These are phyloP conservation scores for Amiota mariae DNA, from an alignment of 2,888 invertebrate species.

Conservation along the genomic window DNA sequence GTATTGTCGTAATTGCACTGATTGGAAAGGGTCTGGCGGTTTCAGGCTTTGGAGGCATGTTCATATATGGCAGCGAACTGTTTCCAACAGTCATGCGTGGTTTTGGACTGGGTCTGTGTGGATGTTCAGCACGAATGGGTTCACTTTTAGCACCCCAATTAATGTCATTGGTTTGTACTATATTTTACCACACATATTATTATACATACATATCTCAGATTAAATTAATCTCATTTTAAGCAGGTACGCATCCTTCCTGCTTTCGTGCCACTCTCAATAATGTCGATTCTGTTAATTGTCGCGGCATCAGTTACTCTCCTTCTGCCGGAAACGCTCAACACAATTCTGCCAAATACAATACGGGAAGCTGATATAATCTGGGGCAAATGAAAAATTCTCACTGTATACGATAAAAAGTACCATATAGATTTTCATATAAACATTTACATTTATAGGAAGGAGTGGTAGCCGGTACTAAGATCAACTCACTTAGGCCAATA, in stretches of 20 bases:
- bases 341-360: constrained; percentile 49
- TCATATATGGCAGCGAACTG: constrained; percentile 70
- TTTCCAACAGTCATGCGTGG: constrained; percentile 72
- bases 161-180: constrained; percentile 60
- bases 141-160: constrained; percentile 74
- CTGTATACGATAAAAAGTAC: not conserved
- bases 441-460: no score
- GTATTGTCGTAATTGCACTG: constrained; percentile 59
- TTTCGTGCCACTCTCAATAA: constrained; percentile 46
- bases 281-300: constrained; percentile 43
- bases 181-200: no score
- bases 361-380: constrained; percentile 48
- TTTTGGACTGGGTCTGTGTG: constrained; percentile 73
- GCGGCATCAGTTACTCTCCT: constrained; percentile 48
- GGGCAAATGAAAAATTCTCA: constrained; percentile 29
- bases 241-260: constrained; percentile 36
- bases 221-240: not conserved
- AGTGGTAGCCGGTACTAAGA: no score
- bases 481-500: no score
- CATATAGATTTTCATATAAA: no score
- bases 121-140: constrained; percentile 74
- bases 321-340: constrained; percentile 50
- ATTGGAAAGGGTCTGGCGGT: constrained; percentile 73
- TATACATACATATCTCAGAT: not conserved
- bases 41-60: constrained; percentile 73